Percentiles rank a stretch among this genome's conserved stretches.
Evolutionary conservation across 2,888 invertebrate genomes (phyloP).

Genomic region (Phragmatobia fuliginosa): DNA sequence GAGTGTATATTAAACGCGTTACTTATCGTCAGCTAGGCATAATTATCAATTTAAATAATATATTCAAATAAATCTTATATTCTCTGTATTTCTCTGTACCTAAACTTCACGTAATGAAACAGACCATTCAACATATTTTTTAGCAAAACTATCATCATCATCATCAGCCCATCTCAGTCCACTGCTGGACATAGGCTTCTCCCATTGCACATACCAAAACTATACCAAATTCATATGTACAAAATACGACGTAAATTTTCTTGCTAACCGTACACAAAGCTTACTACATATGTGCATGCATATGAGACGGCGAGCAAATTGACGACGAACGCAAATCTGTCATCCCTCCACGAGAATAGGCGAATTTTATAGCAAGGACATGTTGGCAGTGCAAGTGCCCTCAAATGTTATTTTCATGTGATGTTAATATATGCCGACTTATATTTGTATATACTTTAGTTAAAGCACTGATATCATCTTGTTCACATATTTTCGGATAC

Average conservation of each 20-base stretch:
- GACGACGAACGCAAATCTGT: slow-evolving; percentile 44
- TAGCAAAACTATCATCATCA: no score
- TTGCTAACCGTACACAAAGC: not conserved
- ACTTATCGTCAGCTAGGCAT: no score
- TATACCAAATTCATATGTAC: no score
- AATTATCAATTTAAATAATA: no score
- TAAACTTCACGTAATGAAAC: no score
- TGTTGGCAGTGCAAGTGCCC: slow-evolving; percentile 23
- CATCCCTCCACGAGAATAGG: slow-evolving; percentile 33
- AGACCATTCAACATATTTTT: no score
- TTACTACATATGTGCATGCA: slow-evolving; percentile 7
- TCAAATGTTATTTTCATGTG: not conserved
- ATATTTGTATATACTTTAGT: not conserved
- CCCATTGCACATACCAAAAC: no score
- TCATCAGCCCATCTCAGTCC: no score
- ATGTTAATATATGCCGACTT: not conserved
- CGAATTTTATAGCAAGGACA: slow-evolving; percentile 19
- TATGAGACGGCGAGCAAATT: slow-evolving; percentile 34
- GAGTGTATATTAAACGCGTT: no score
- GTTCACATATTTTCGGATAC: slow-evolving; percentile 7
- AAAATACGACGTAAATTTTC: not conserved
- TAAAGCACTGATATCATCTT: not conserved
- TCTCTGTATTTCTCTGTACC: no score
- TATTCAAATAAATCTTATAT: no score
- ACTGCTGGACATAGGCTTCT: no score